Conservation (phyloP, 2,797 vertebrate genomes). For the Amblyraja radiata region DNA sequence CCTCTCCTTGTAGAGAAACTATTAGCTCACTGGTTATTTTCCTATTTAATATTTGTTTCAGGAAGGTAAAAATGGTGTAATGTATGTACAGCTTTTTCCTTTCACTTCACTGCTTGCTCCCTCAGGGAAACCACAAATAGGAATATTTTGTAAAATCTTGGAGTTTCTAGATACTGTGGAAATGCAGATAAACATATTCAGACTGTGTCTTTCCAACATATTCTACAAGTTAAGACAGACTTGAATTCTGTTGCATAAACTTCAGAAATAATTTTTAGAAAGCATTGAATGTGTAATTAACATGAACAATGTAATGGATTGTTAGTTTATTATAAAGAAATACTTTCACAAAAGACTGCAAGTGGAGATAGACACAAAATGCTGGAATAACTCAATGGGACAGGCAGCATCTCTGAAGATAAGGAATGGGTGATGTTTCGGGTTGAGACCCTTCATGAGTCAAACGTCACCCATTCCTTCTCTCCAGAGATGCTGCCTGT, state of each 20-base stretch:
- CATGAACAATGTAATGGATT: background rate
- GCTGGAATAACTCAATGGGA: too few relatives aligned
- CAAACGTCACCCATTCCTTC: too few relatives aligned
- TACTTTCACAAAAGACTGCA: too few relatives aligned
- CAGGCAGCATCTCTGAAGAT: too few relatives aligned
- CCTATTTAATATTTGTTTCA: conserved; percentile 44
- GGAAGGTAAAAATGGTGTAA: conserved; percentile 40
- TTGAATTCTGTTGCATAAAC: background rate
- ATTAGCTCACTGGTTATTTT: conserved; percentile 46
- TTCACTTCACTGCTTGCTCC: conserved; percentile 18
- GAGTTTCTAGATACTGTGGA: background rate
- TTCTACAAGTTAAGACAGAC: background rate
- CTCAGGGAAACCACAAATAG: conserved; percentile 39
- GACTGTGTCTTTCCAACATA: background rate
- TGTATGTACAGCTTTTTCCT: conserved; percentile 41
- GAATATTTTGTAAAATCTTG: conserved; percentile 11
- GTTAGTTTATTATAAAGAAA: background rate
- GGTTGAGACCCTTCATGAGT: too few relatives aligned
- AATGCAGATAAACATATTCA: background rate
- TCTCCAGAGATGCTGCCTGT: too few relatives aligned
- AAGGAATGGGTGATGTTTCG: too few relatives aligned
- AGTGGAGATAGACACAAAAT: too few relatives aligned
- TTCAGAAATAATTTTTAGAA: background rate
- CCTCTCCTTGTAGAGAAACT: conserved; percentile 44
- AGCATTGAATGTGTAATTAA: background rate